Base-by-base conservation (phyloP, 1,140 invertebrate genomes). In the Luehdorfia chinensis region DNA sequence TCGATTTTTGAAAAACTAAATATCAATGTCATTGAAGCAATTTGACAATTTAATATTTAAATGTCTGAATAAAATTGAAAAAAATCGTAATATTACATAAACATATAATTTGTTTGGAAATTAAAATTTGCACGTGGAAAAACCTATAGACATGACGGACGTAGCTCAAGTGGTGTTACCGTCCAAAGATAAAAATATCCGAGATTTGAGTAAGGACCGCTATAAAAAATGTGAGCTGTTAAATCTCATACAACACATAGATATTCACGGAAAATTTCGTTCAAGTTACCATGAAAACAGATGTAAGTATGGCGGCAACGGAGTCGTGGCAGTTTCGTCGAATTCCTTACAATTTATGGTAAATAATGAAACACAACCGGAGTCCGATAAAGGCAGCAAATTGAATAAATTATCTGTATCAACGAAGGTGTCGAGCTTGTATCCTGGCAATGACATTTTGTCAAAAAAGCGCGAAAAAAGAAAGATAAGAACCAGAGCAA, bases 161-260 rank as follows among this genome's bases (percentile, higher is more conserved):
- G n/a, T n/a, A n/a, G n/a, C n/a, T n/a, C n/a, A n/a, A n/a, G n/a
- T n/a, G n/a, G n/a, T n/a, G n/a, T n/a, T n/a, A n/a, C n/a, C n/a
- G n/a, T n/a, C n/a, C n/a, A n/a, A n/a, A n/a, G n/a, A n/a, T n/a
- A n/a, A n/a, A n/a, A n/a, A n/a, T n/a, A n/a, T n/a, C n/a, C n/a
- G n/a, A n/a, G n/a, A n/a, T n/a, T n/a, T n/a, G n/a, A n/a, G n/a
- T n/a, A n/a, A n/a, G n/a, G 59, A 68, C 1, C 48, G 56, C 13
- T 74, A 74, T 31, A 58, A 44, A 28, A 61, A 45, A 47, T 78
- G 75, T 34, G 44, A 34, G 0, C 46, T 66, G 15, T 30, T 73
- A 6, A 65, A 73, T 18, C 31, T 47, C 1, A 68, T 79, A 7
- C 62, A 76, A 41, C 75, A 77, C 43, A 70, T 80, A 6, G 76